These are phyloP conservation scores for Exocentrus adspersus DNA, from an alignment of 2,888 invertebrate genomes.

Conservation along the genomic window DNA sequence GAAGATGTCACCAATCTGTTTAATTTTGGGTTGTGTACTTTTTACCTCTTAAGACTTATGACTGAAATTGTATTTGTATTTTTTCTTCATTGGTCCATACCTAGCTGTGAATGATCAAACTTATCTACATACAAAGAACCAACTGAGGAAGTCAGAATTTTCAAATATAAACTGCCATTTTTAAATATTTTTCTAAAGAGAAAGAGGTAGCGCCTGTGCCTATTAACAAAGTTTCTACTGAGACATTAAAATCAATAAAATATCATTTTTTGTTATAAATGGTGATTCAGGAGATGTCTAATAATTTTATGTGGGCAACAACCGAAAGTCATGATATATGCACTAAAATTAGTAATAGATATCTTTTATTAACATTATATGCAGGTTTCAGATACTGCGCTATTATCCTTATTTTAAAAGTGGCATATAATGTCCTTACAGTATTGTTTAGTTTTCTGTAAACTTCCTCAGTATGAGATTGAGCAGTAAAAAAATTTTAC, in stretches of 20 bases:
- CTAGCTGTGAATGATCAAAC: constrained; percentile 46
- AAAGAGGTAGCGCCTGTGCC: too few relatives aligned
- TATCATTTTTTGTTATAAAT: too few relatives aligned
- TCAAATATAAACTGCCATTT: constrained; percentile 9
- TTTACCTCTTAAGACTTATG: constrained; percentile 46
- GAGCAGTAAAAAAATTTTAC: constrained; percentile 1
- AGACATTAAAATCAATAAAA: too few relatives aligned
- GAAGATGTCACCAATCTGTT: constrained; percentile 22
- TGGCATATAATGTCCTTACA: not conserved
- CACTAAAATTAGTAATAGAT: too few relatives aligned
- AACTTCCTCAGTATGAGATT: constrained; percentile 17
- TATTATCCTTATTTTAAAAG: constrained; percentile 5
- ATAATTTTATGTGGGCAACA: too few relatives aligned
- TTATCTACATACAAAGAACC: constrained; percentile 3
- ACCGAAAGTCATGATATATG: too few relatives aligned
- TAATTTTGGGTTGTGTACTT: constrained; percentile 38
- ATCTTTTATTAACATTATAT: too few relatives aligned
- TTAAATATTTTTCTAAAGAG: too few relatives aligned
- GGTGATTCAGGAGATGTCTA: too few relatives aligned
- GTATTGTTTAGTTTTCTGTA: not conserved
- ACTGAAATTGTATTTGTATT: constrained; percentile 53
- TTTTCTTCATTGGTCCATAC: constrained; percentile 49
- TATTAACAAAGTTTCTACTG: too few relatives aligned
- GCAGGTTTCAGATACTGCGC: too few relatives aligned
- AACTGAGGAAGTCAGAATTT: constrained; percentile 15